Evolutionary conservation across 2,888 invertebrate species (phyloP), one percentile per base, ranked within the genome.

Genomic region (Zaprionus obscuricornis): DNA sequence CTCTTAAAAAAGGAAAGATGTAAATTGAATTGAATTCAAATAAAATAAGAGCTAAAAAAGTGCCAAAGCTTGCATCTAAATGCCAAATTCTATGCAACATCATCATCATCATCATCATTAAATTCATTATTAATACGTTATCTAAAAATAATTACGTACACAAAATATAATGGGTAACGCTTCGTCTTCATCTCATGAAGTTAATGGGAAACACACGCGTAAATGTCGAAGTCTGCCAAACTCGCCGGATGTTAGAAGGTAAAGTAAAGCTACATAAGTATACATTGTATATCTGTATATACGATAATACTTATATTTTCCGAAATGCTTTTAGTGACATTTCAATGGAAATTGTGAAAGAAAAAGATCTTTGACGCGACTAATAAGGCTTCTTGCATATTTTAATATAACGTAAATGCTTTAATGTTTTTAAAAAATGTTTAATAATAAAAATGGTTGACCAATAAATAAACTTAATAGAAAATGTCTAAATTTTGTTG

Each of bases 201-300:
- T 68, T 29, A 46, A 73, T 60, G 74, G 77, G 37, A 90, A 89
- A 77, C 88, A 62, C 56, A 86, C 85, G 60, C 86, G 90, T 27
- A 90, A 90, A 85, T 90, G 90, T 73, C 90, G 95, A 87, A 95
- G 95, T 90, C 91, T 95, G 87, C 95, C 95, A 60, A 95, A 95
- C 70, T 95, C 95, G 51, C 95, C 94, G 81, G 94, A 94, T 92
- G 93, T 93, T 63, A 91, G 94, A 90, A 94, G 94, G 94, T 94
- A 93, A 93, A 55, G 57, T 4, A 40, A 18, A n/a, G 8, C 36
- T 7, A 29, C 7, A 24, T 20, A 14, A 6, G 26, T 10, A 45
- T n/a, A 6, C 18, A 36, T 5, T 7, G 34, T 24, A 13, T 10
- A 16, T 31, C 27, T 34, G 29, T 3, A 54, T 37, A 27, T 42